These are phyloP conservation scores for Neria commutata DNA, from an alignment of 2,888 invertebrate genomes.

Conservation along the genomic window DNA sequence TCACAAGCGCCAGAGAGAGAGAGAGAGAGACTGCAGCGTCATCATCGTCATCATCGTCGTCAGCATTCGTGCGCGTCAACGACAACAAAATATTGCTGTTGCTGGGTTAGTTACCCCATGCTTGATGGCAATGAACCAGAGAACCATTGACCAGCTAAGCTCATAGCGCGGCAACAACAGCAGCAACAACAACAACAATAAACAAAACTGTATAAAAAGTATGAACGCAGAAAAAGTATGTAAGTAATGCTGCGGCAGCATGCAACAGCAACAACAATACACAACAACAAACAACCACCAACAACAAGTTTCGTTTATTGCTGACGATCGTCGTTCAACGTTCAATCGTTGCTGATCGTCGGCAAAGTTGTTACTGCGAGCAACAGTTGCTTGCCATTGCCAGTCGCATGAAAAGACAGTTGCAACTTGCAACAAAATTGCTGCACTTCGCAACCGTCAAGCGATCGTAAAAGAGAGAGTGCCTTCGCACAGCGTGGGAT, in stretches of 20 bases:
- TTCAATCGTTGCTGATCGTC: not conserved
- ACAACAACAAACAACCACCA: conserved; percentile 2
- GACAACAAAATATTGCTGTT: conserved; percentile 29
- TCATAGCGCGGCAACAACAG: conserved; percentile 11
- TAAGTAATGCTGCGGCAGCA: no score
- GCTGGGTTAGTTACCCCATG: conserved; percentile 61
- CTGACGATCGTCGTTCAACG: no score
- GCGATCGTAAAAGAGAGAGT: no score
- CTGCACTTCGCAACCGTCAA: not conserved
- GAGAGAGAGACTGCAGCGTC: not conserved
- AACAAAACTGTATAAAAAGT: conserved; percentile 1
- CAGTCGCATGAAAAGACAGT: no score
- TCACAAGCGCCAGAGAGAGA: no score
- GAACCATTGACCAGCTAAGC: conserved; percentile 60
- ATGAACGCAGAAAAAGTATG: not conserved
- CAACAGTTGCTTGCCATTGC: no score
- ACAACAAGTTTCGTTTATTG: not conserved
- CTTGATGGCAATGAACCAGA: conserved; percentile 63
- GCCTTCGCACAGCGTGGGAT: no score
- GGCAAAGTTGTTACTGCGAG: no score
- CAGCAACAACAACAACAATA: conserved; percentile 4
- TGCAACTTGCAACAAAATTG: not conserved
- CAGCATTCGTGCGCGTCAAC: conserved; percentile 23
- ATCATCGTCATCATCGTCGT: conserved; percentile 4
- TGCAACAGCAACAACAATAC: conserved; percentile 8